phyloP scores from a whole-genome alignment of 2,113 vertebrate genomes.

The Chiloscyllium plagiosum region DNA sequence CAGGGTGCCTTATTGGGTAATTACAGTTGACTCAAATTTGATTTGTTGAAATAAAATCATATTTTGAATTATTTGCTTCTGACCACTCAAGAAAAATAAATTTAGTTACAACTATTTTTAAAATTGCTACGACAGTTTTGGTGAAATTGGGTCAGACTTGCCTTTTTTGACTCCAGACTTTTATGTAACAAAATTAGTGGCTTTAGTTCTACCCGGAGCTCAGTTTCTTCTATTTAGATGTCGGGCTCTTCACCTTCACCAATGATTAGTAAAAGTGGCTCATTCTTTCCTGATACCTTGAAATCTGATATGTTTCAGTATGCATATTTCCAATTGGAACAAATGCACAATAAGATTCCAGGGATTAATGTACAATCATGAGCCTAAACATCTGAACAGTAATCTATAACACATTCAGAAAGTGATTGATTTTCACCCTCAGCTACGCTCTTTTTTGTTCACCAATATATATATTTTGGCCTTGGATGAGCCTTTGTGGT shows the following conservation, averaged over 20 bases:
- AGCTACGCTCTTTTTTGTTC: background rate
- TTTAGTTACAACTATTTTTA: background rate
- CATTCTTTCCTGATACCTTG: background rate
- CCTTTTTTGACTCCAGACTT: background rate
- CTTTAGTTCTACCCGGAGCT: background rate
- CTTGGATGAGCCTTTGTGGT: background rate
- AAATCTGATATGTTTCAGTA: background rate
- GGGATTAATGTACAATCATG: background rate
- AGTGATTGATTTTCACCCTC: background rate
- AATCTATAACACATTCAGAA: background rate
- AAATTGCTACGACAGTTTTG: background rate
- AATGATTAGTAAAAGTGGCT: background rate
- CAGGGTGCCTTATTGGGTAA: background rate
- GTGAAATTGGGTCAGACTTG: background rate
- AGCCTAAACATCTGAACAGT: background rate
- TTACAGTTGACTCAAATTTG: background rate
- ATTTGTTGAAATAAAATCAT: background rate
- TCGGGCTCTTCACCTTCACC: background rate
- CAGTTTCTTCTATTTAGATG: background rate
- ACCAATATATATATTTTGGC: background rate
- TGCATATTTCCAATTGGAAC: background rate
- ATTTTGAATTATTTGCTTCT: background rate
- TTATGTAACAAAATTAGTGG: background rate
- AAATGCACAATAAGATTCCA: background rate
- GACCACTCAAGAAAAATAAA: background rate